Evolutionary conservation across 2,797 vertebrate species (phyloP), one percentile per base, ranked within the genome.

Genomic region (Otolemur crassicaudatus): DNA sequence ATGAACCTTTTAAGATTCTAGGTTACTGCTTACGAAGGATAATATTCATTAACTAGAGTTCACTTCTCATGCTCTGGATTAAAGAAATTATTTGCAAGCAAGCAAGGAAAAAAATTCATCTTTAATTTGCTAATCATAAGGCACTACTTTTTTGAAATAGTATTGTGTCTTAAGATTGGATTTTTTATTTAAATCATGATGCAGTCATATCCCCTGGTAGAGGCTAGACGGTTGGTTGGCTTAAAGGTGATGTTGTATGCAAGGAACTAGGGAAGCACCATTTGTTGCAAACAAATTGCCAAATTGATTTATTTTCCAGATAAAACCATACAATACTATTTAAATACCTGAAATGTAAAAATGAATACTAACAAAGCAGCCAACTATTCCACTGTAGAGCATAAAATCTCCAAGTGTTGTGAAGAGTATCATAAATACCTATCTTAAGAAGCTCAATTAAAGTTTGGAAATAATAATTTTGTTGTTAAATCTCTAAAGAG

Each of bases 181-280:
- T 99, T 98, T 99, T 98, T 98, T 98, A 98, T 98, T 98, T 98
- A 98, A 99, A 92, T 98, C 98, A 97, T 98, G 98, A 99, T 98
- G 94, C 97, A 98, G 97, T 98, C 93, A 84, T 98, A 98, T 98
- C 98, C 99, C 98, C 12, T 82, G 96, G 98, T 91, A 53, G 95
- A 95, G 43, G 95, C 93, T 49, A 87, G 34, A 97, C 97, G 49
- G 63, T 81, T 80, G 16, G 31, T 67, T 73, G 19, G 72, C 69
- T 97, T 96, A 92, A 61, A 95, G 93, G 49, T 67, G 96, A 67
- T 95, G 0, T 2, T 96, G 8, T 90, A 94, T 96, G 80, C 77
- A 96, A 93, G 90, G 92, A 96, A 94, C 92, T 95, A 16, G 87
- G 34, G 70, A 94, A 93, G 84, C 58, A 60, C 76, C 91, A 70